phyloP scores from a whole-genome alignment of 2,888 invertebrate genomes.

The Barypeithes pellucidus region DNA sequence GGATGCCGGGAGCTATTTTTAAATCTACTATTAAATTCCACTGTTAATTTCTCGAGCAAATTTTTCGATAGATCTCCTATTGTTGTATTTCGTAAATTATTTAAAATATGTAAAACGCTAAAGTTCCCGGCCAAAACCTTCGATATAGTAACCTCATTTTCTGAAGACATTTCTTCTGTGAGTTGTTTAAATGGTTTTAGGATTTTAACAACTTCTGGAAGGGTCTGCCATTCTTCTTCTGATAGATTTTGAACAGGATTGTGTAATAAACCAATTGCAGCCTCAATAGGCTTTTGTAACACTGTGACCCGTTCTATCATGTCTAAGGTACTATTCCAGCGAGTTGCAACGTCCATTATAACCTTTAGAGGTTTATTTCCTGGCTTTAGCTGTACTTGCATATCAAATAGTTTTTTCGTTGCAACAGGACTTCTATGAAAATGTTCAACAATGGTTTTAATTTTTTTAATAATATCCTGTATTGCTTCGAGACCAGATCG shows the following conservation, averaged over 20 bases:
- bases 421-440: slow-evolving; percentile 30
- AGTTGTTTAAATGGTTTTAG: slow-evolving; percentile 47
- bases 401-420: slow-evolving; percentile 9
- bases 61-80: slow-evolving; percentile 14
- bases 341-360: slow-evolving; percentile 52
- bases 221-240: slow-evolving; percentile 24
- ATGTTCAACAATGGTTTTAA: slow-evolving; percentile 40
- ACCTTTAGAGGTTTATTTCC: slow-evolving; percentile 9
- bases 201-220: slow-evolving; percentile 29
- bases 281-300: slow-evolving; percentile 46
- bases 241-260: slow-evolving; percentile 13
- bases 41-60: not conserved
- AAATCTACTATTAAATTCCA: slow-evolving; percentile 15
- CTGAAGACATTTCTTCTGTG: slow-evolving; percentile 44
- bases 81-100: not conserved
- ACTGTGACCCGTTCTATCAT: slow-evolving; percentile 51
- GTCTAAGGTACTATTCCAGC: slow-evolving; percentile 56
- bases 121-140: slow-evolving; percentile 30
- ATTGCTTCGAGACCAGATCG: slow-evolving; percentile 30
- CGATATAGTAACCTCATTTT: slow-evolving; percentile 40
- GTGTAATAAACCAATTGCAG: slow-evolving; percentile 36
- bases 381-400: slow-evolving; percentile 12
- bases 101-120: not conserved
- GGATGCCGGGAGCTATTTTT: slow-evolving; percentile 15
- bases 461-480: slow-evolving; percentile 25